Evolutionary conservation across 2,888 invertebrate species (phyloP).

Genomic region (Drosophila villosipedis): DNA sequence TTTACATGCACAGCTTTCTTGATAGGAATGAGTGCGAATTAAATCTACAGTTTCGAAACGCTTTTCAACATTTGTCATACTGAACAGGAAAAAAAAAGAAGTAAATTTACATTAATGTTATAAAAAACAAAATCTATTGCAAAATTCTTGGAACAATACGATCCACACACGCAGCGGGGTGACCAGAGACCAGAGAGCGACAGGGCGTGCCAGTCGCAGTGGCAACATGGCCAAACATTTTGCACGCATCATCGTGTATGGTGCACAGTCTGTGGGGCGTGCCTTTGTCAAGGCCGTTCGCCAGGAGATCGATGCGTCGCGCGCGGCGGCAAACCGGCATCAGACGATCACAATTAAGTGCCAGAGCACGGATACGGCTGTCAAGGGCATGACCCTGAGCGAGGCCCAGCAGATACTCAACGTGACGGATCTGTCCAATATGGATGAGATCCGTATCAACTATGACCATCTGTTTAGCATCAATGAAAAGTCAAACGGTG

Average conservation of each 20-base stretch:
- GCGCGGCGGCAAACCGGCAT: constrained; percentile 91
- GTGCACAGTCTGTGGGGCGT: constrained; percentile 94
- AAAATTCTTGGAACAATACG: constrained; percentile 39
- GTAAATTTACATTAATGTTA: constrained; percentile 30
- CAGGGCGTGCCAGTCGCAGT: neutral
- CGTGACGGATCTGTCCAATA: constrained; percentile 88
- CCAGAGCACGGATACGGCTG: constrained; percentile 83
- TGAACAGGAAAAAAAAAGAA: neutral
- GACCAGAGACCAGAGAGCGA: neutral
- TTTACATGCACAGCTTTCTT: neutral
- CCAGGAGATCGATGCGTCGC: constrained; percentile 93
- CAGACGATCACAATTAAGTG: constrained; percentile 87
- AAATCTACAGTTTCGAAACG: neutral
- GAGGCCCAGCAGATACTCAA: constrained; percentile 98
- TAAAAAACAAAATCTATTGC: constrained; percentile 2
- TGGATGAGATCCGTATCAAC: constrained; percentile 90
- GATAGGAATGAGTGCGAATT: neutral
- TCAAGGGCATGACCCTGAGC: constrained; percentile 83
- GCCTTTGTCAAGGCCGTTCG: constrained; percentile 95
- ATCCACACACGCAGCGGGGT: constrained; percentile 19
- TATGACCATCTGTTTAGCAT: constrained; percentile 94
- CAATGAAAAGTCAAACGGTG: constrained; percentile 96
- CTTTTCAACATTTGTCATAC: constrained; percentile 28
- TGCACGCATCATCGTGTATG: constrained; percentile 94
- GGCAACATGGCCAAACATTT: constrained; percentile 95